Conservation (phyloP, 2,113 vertebrate species). For the Ptilorrhoa leucosticta region DNA sequence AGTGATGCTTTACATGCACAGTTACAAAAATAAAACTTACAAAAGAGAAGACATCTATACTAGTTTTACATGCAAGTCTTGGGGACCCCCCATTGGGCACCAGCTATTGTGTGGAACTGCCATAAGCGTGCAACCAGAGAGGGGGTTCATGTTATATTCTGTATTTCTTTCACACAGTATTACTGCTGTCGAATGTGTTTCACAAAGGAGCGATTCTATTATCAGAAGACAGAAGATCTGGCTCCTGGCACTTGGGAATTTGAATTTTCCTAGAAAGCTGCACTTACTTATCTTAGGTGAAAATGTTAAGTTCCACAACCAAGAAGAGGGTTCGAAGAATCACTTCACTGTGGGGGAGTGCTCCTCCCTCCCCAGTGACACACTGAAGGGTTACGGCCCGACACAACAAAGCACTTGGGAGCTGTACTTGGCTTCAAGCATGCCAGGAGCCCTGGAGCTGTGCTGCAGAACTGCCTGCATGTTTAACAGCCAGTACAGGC, state of each 20-base stretch:
- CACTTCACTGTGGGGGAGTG: constrained; percentile 39
- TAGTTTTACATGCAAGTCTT: constrained; percentile 99
- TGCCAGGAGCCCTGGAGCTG: background rate
- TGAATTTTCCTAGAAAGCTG: constrained; percentile 73
- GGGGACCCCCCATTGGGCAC: constrained; percentile 85
- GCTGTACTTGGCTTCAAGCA: background rate
- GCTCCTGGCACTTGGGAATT: constrained; percentile 78
- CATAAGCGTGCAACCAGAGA: constrained; percentile 82
- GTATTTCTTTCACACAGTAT: constrained; percentile 84
- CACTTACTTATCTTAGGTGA: constrained; percentile 65
- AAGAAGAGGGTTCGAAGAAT: constrained; percentile 63
- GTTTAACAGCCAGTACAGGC: background rate
- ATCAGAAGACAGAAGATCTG: constrained; percentile 77
- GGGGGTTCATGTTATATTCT: constrained; percentile 81
- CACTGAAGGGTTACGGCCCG: constrained; percentile 37
- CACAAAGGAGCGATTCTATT: constrained; percentile 76
- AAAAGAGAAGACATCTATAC: constrained; percentile 95
- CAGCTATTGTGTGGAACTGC: constrained; percentile 84
- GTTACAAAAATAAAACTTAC: constrained; percentile 99
- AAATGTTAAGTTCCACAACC: constrained; percentile 69
- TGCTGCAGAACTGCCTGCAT: background rate
- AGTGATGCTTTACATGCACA: constrained; percentile 99
- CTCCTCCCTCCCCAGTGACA: constrained; percentile 24
- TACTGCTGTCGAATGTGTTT: constrained; percentile 76
- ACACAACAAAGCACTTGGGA: constrained; percentile 52